A percentile compares a stretch with the other conserved stretches of the same genome.
Evolutionary conservation across 1,140 invertebrate genomes (phyloP).

Genomic region (Cotesia vestalis): DNA sequence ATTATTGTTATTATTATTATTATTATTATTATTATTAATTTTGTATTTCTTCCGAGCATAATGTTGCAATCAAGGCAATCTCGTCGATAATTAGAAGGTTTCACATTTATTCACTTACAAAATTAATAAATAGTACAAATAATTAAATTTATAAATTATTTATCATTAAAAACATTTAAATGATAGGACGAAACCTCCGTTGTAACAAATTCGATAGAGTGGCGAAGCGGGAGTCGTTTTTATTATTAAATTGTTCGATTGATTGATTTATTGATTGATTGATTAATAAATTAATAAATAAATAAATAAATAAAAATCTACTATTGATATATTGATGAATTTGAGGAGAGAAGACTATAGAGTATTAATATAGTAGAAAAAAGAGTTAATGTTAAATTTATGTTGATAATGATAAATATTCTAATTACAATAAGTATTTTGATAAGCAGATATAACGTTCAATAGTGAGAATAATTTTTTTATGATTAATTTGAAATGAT

Average conservation of each 20-base stretch:
- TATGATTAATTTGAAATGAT: conserved; percentile 53
- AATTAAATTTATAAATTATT: neutral
- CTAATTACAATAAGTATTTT: conserved; percentile 42
- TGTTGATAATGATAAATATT: neutral
- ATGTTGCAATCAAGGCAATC: conserved; percentile 34
- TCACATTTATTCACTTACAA: neutral
- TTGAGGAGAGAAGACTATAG: neutral
- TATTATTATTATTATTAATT: conserved; percentile 22
- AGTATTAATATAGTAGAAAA: neutral
- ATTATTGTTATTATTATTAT: conserved; percentile 12
- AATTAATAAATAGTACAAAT: too few relatives aligned
- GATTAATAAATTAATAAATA: too few relatives aligned
- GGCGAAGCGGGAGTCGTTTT: neutral
- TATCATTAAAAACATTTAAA: neutral
- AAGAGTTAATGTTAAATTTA: neutral
- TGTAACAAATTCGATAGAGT: conserved; percentile 7
- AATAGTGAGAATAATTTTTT: conserved; percentile 41
- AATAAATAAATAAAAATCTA: too few relatives aligned
- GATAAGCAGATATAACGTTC: conserved; percentile 51
- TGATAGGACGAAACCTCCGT: neutral
- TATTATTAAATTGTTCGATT: too few relatives aligned
- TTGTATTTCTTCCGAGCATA: conserved; percentile 15
- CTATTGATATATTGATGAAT: too few relatives aligned
- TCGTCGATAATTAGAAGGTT: conserved; percentile 22
- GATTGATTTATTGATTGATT: too few relatives aligned